Base-by-base conservation (phyloP, 2,888 invertebrate genomes). In the Lacanobia wlatinum region DNA sequence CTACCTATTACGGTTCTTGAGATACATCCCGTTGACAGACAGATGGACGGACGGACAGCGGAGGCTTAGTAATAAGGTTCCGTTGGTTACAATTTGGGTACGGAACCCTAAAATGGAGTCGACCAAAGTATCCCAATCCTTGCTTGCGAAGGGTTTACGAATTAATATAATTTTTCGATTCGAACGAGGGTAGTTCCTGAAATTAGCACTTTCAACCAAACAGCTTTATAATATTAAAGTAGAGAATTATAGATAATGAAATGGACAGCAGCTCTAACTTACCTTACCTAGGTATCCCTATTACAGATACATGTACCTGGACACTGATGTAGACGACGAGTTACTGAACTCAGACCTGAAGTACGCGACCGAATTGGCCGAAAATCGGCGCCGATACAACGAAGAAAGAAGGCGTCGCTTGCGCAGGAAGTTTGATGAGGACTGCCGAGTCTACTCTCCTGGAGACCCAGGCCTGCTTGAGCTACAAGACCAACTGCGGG, bases 381-480 rank as follows among this genome's bases (percentile, higher is more conserved):
- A 58, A n/a, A 65, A 86, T 0, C 84, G 82, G 0, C 87, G 83
- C 0, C 78, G 73, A 0, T 88, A 90, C 82, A 90, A 91, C 73
- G 93, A 94, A 55, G 93, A 93, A 61, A 69, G 94, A 56, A 83
- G 87, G 28, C 83, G 86, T 55, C 92, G 90, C 80, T 92, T 95
- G 93, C 87, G 91, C 84, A 86, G 88, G 76, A 94, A 88, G 85
- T 93, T 94, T 65, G 93, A 92, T 0, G 93, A 94, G n/a, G 94
- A 95, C 46, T 94, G 93, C 83, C 84, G 89, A 4, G 93, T 92
- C 3, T 95, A 91, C 84, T 78, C 87, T 0, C 90, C 92, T 1
- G 94, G 93, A 2, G 96, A 96, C 79, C 92, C 94, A 1, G 92
- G 91, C 0, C 82, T 94, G 53, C 38, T 87, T 43, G 91, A 87